Evolutionary conservation across 2,113 vertebrate species (phyloP).

Genomic region (Phylloscopus whistleri): DNA sequence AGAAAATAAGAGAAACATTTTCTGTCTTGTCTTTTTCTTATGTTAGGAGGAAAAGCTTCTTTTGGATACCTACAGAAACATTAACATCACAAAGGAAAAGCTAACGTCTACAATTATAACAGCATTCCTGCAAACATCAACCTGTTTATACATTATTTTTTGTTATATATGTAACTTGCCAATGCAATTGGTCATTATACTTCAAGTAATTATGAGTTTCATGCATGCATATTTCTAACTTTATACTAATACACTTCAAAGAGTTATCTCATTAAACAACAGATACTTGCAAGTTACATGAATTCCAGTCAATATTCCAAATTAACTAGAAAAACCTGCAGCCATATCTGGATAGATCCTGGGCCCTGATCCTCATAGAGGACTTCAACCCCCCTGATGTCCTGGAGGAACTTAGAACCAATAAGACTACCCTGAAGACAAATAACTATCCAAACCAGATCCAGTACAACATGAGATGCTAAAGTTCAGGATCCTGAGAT

Average conservation of each 20-base stretch:
- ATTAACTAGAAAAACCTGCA: neutral
- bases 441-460: neutral
- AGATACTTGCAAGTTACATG: neutral
- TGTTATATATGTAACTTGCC: neutral
- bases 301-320: neutral
- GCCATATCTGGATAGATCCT: neutral
- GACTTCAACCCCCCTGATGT: neutral
- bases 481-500: neutral
- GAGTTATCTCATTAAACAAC: neutral
- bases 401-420: neutral
- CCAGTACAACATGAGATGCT: fast-evolving
- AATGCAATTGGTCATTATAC: neutral
- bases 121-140: neutral
- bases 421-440: neutral
- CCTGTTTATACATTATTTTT: neutral
- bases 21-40: neutral
- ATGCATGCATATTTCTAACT: neutral
- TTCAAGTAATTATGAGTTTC: neutral
- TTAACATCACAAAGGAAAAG: neutral
- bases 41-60: neutral
- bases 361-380: neutral
- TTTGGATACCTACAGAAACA: neutral
- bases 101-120: neutral
- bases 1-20: neutral
- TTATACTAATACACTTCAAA: neutral